Evolutionary conservation across 92 coral and sea anemone genomes (phyloP).

Genomic region (Umimayanthus chanpuru): DNA sequence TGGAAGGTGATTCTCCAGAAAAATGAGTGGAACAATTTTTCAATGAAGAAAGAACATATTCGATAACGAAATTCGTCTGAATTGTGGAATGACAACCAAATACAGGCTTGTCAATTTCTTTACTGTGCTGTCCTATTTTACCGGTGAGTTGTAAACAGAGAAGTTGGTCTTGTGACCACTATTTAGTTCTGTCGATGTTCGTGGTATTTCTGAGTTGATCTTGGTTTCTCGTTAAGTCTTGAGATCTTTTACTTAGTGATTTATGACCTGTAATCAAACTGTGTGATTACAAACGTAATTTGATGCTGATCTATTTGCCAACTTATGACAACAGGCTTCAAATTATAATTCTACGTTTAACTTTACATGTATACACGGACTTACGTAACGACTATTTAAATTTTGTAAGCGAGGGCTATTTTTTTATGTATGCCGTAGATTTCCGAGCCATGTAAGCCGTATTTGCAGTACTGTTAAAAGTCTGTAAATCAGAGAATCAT

Average conservation of each 20-base stretch:
- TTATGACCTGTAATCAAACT: neutral
- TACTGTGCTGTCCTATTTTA: constrained; percentile 49
- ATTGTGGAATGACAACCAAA: constrained; percentile 49
- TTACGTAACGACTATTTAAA: too few species aligned
- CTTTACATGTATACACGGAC: too few species aligned
- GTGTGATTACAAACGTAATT: neutral
- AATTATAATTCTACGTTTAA: too few species aligned
- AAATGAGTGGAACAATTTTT: neutral
- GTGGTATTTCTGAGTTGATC: constrained; percentile 3
- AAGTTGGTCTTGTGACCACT: neutral
- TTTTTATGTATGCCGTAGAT: too few species aligned
- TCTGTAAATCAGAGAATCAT: too few species aligned
- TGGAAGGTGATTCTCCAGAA: neutral
- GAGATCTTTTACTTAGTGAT: neutral
- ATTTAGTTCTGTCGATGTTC: neutral
- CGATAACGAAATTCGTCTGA: constrained; percentile 30
- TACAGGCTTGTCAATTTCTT: constrained; percentile 52
- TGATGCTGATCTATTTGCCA: too few species aligned
- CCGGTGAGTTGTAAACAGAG: constrained; percentile 56
- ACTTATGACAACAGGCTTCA: too few species aligned
- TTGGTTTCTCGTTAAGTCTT: neutral
- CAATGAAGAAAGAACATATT: neutral
- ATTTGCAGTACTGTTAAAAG: too few species aligned
- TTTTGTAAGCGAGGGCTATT: too few species aligned
- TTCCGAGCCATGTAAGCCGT: too few species aligned